Conservation (phyloP, 2,113 vertebrate genomes). For the Terrapene triunguis region DNA sequence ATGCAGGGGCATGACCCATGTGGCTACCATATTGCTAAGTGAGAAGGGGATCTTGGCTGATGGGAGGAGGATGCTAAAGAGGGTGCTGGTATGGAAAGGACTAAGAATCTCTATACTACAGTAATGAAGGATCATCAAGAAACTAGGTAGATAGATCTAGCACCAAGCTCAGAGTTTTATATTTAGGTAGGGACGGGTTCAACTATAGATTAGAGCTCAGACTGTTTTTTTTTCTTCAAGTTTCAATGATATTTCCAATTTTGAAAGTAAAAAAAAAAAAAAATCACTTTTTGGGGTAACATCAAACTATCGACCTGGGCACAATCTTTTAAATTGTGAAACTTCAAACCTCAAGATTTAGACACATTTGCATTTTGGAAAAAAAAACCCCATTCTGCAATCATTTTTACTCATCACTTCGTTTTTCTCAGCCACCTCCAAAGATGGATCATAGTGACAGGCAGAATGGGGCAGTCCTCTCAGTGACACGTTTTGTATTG, state of each 20-base stretch:
- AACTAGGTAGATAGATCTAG: conserved; percentile 9
- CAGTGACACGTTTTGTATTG: not conserved
- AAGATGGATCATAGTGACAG: not conserved
- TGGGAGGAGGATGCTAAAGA: conserved; percentile 21
- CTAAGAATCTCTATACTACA: conserved; percentile 30
- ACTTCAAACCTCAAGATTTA: not conserved
- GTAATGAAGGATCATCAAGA: not conserved
- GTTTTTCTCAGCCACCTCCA: not conserved
- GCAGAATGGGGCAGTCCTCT: not conserved
- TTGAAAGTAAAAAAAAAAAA: conserved; percentile 37
- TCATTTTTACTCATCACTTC: not conserved
- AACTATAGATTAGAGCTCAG: conserved; percentile 28
- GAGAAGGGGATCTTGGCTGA: not conserved
- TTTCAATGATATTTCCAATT: conserved; percentile 58
- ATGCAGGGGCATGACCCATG: not conserved
- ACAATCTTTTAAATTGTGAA: conserved; percentile 35
- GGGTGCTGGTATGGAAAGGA: conserved; percentile 30
- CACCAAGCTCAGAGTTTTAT: conserved; percentile 1
- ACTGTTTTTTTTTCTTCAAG: not conserved
- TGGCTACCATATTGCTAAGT: not conserved
- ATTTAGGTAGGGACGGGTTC: conserved; percentile 19
- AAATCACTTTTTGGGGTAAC: conserved; percentile 20
- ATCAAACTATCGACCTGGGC: not conserved
- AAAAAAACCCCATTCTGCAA: not conserved
- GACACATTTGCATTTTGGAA: conserved; percentile 42